phyloP scores from a whole-genome alignment of 1,140 invertebrate species.

The Heterodera carotae region DNA sequence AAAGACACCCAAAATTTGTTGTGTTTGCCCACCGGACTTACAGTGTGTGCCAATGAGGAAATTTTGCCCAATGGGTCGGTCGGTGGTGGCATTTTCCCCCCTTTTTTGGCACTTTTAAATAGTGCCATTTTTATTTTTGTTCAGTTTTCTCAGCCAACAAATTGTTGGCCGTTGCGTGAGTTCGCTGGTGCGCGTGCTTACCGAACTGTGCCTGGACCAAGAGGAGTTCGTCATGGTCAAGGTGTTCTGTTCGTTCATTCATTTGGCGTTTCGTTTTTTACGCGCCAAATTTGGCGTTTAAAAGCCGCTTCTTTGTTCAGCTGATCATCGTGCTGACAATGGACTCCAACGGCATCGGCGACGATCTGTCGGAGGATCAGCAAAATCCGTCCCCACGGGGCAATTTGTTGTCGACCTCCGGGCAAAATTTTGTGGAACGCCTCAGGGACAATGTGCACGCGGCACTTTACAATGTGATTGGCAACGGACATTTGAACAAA shows the following conservation, averaged over 20 bases:
- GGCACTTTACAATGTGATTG: slow-evolving; percentile 52
- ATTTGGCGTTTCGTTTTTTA: not conserved
- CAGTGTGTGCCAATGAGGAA: slow-evolving; percentile 49
- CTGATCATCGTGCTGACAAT: slow-evolving; percentile 35
- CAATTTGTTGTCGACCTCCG: slow-evolving; percentile 36
- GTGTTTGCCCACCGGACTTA: slow-evolving; percentile 53
- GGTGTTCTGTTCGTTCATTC: slow-evolving; percentile 29
- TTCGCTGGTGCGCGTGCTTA: slow-evolving; percentile 41
- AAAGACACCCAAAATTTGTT: slow-evolving; percentile 46
- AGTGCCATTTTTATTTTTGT: too few species aligned
- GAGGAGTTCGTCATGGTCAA: slow-evolving; percentile 51
- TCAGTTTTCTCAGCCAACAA: slow-evolving; percentile 50
- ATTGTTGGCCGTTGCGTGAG: slow-evolving; percentile 45
- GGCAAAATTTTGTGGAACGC: slow-evolving; percentile 42
- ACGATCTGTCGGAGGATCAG: slow-evolving; percentile 1
- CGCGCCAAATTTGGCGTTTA: not conserved
- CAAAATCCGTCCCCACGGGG: slow-evolving; percentile 14
- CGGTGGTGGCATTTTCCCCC: not conserved
- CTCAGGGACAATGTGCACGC: slow-evolving; percentile 55
- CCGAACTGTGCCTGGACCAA: slow-evolving; percentile 39
- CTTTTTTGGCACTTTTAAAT: not conserved
- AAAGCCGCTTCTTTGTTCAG: not conserved
- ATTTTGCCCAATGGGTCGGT: slow-evolving; percentile 44
- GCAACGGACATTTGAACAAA: too few species aligned
- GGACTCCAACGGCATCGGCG: slow-evolving; percentile 31